Conservation (phyloP, 2,113 vertebrate genomes). For the Oryzias woworae region DNA sequence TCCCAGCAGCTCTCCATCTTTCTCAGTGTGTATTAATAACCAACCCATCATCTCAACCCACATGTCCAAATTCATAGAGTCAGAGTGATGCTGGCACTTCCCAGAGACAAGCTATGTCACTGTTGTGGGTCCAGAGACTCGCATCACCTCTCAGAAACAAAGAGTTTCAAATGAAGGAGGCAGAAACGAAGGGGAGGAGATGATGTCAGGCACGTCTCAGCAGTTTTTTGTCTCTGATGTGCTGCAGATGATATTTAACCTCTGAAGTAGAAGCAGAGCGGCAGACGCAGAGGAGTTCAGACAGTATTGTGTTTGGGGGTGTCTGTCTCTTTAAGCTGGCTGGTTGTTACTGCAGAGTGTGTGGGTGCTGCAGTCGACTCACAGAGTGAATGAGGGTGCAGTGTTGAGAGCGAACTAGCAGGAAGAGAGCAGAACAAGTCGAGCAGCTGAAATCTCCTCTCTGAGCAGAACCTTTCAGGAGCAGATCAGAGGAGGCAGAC, state of each 20-base stretch:
- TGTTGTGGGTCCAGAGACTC: slow-evolving; percentile 35
- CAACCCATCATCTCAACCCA: slow-evolving; percentile 27
- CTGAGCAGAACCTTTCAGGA: background rate
- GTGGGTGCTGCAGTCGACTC: slow-evolving; percentile 70
- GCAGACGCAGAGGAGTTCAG: slow-evolving; percentile 5
- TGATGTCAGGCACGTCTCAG: slow-evolving; percentile 13
- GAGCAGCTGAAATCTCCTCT: slow-evolving; percentile 14
- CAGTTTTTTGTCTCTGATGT: slow-evolving; percentile 14
- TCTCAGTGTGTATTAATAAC: slow-evolving; percentile 51
- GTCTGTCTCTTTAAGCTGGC: slow-evolving; percentile 74
- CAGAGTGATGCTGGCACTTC: slow-evolving; percentile 36
- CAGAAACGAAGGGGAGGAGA: slow-evolving; percentile 17
- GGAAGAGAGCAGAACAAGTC: slow-evolving; percentile 32
- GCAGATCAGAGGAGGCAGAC: slow-evolving; percentile 10
- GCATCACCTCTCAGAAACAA: slow-evolving; percentile 19
- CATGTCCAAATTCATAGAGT: slow-evolving; percentile 6
- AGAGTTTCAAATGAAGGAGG: slow-evolving; percentile 25
- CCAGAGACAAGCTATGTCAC: slow-evolving; percentile 24
- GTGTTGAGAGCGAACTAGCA: slow-evolving; percentile 20
- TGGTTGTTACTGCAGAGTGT: slow-evolving; percentile 68
- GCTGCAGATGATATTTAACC: slow-evolving; percentile 6
- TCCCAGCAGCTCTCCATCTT: slow-evolving; percentile 30
- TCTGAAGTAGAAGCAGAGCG: slow-evolving; percentile 2
- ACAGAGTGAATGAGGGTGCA: slow-evolving; percentile 49
- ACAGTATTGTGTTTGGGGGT: slow-evolving; percentile 31